These are phyloP conservation scores for Octodon degus DNA, from an alignment of 2,113 vertebrate genomes.

Conservation along the genomic window DNA sequence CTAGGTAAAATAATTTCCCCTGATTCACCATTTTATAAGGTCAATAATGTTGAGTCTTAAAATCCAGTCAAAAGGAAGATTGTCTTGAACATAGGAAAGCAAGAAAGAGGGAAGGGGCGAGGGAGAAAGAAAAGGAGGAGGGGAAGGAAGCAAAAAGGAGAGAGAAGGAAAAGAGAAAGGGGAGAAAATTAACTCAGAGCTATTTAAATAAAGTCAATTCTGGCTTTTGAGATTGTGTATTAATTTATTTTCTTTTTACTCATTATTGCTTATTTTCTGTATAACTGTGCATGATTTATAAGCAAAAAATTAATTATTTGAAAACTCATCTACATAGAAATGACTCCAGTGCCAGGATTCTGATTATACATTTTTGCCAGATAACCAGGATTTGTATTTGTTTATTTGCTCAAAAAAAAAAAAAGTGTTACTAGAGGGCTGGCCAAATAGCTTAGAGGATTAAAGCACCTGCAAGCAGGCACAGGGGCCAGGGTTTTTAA, in stretches of 20 bases:
- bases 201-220: background rate
- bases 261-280: background rate
- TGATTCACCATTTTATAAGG: background rate
- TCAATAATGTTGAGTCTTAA: background rate
- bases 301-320: conserved; percentile 16
- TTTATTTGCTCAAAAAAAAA: background rate
- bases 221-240: background rate
- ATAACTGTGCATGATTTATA: background rate
- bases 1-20: background rate
- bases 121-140: background rate
- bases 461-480: too few species aligned
- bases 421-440: too few species aligned
- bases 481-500: too few species aligned
- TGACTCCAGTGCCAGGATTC: background rate
- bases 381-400: background rate
- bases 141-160: background rate
- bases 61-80: background rate
- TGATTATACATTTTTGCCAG: background rate
- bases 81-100: background rate
- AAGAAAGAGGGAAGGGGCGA: background rate
- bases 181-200: background rate
- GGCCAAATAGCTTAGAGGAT: too few species aligned
- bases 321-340: background rate
- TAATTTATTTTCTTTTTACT: background rate
- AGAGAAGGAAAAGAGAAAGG: background rate